These are phyloP conservation scores for Mizuhopecten yessoensis DNA, from an alignment of 1,140 invertebrate species.

Conservation along the genomic window DNA sequence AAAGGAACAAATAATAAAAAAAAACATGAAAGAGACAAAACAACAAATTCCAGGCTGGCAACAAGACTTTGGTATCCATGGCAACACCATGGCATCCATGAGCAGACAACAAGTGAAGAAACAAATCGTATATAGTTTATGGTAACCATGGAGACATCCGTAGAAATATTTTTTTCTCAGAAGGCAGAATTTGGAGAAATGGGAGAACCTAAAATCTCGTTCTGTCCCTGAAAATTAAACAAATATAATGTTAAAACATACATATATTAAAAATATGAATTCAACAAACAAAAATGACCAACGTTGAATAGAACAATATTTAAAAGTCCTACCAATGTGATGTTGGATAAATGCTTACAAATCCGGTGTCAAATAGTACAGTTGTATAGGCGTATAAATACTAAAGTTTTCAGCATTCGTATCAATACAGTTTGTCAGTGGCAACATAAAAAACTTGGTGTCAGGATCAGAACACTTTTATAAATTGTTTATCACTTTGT, in stretches of 20 bases:
- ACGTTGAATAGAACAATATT: too few species aligned
- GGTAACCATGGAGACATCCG: slow-evolving; percentile 11
- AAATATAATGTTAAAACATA: neutral
- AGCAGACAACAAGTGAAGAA: slow-evolving; percentile 29
- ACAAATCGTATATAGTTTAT: neutral
- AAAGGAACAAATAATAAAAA: slow-evolving; percentile 12
- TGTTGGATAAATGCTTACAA: too few species aligned
- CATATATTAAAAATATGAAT: too few species aligned
- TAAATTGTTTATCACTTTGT: too few species aligned
- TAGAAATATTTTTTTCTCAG: neutral
- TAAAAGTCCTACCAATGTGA: too few species aligned
- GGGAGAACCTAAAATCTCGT: slow-evolving; percentile 43
- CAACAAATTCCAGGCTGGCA: slow-evolving; percentile 37
- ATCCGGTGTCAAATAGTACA: too few species aligned
- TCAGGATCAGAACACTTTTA: too few species aligned
- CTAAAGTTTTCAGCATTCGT: too few species aligned
- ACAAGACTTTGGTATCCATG: slow-evolving; percentile 38
- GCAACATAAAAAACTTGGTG: too few species aligned
- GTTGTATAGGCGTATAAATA: too few species aligned
- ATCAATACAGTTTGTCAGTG: too few species aligned
- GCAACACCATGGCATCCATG: neutral
- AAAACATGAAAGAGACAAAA: slow-evolving; percentile 31
- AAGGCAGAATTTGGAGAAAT: slow-evolving; percentile 34
- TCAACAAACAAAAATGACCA: too few species aligned
- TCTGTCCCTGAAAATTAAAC: slow-evolving; percentile 55